Evolutionary conservation across 2,113 vertebrate species (phyloP).

Genomic region (Piaya cayana): DNA sequence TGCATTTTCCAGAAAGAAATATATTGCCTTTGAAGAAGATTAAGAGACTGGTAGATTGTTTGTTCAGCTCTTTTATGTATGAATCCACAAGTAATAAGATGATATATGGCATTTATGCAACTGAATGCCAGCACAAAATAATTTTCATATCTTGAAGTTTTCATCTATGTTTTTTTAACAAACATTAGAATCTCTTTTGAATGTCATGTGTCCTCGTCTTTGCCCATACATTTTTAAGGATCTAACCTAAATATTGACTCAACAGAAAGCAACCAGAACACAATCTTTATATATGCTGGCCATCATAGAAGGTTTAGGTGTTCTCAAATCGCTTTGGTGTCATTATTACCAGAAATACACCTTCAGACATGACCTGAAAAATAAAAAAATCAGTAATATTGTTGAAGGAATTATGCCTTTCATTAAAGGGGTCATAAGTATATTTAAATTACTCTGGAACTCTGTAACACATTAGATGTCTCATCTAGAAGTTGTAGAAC

Average conservation of each 20-base stretch:
- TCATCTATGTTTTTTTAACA: neutral
- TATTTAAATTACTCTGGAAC: neutral
- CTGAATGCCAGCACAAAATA: neutral
- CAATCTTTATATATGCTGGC: neutral
- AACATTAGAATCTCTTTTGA: neutral
- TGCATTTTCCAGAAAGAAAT: neutral
- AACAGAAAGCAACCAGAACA: neutral
- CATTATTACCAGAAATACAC: neutral
- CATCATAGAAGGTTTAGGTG: neutral
- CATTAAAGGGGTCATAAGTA: neutral
- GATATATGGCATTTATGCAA: neutral
- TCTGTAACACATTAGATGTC: neutral
- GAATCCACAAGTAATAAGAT: neutral
- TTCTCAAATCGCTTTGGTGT: neutral
- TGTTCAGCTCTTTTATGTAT: fast-evolving
- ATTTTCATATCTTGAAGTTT: neutral
- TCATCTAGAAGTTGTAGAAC: neutral
- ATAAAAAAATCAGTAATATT: neutral
- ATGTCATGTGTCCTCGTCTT: neutral
- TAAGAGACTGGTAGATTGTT: neutral
- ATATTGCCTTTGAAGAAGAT: neutral
- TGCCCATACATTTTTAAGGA: neutral
- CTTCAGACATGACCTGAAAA: neutral
- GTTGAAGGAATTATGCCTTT: neutral
- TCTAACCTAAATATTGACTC: neutral